Base-by-base conservation (phyloP, 2,888 invertebrate species). In the Itoplectis maculator region DNA sequence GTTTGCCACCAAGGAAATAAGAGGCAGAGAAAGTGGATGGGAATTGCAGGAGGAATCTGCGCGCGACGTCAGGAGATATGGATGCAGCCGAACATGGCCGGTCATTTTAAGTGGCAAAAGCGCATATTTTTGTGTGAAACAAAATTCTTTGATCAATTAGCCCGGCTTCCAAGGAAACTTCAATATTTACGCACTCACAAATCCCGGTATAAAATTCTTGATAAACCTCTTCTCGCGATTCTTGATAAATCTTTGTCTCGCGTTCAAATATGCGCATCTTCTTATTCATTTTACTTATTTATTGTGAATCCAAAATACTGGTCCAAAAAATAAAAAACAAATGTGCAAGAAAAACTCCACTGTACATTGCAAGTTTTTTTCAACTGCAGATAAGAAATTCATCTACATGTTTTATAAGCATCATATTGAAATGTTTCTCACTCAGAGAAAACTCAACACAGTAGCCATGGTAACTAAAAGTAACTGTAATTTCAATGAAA, bases 1-100 rank as follows among this genome's bases (percentile, higher is more conserved):
- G 56, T 70, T 15, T 59, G 59, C 40, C 9, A 59, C 35, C n/a
- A 35, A 42, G 49, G 5, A 76, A 72, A 81, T 81, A 68, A 54
- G 51, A 69, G 13, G 74, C 35, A 20, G 20, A 69, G 45, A 61
- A 42, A 45, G 61, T 37, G 35, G 63, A 65, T 59, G 61, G 40
- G 23, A 69, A 11, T 49, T 37, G n/a, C 40, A 66, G 65, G 29
- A 23, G 15, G 45, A 61, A 61, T 40, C 15, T 40, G 61, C 61
- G 37, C 35, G 61, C 61, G 61, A 61, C 37, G 37, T 61, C 37
- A 61, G 37, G 18, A 7, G 15, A 40, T 40, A 37, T 15, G n/a
- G 37, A 7, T 59, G n/a, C 15, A 59, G n/a, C 8, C 9, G 40
- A 37, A 35, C 37, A 59, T 23, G 61, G 37, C 37, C 3, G 37